Evolutionary conservation across 2,113 vertebrate species (phyloP), one percentile per base, ranked within the genome.

Genomic region (Pavo muticus): DNA sequence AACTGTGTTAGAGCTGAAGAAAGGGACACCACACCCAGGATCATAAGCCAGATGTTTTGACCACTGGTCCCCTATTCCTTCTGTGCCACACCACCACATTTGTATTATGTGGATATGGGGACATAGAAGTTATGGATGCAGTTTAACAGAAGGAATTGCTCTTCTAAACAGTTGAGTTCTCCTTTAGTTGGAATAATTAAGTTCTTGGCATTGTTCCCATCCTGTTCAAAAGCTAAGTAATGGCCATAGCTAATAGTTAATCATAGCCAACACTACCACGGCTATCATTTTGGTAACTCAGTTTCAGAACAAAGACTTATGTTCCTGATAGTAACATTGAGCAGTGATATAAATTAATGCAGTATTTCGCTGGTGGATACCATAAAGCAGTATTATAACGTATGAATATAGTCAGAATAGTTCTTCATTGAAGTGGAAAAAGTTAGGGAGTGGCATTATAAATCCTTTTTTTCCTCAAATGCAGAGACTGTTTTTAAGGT

Each of bases 141-240:
- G 32, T 50, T 94, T 73, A 79, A 59, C 35, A 85, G 78, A 29
- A 89, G 21, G 15, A 79, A 68, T 74, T 81, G 72, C 94, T 89
- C 63, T 91, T 89, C 72, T 64, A 52, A 29, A 52, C 25, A 83
- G 45, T n/a, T 5, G 2, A 86, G 35, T 44, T 68, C 59, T 70
- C 64, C 29, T 74, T 70, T 70, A 11, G 32, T 68, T 60, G 65
- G 52, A 81, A 57, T 90, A 84, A 91, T 93, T 86, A 57, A 45
- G 50, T 74, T 42, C 18, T 40, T 88, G 85, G 88, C 61, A 88
- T 20, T 54, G 44, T 40, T 88, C 60, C 56, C 52, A 61, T 20
- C 48, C 67, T 82, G 47, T 54, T 93, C 40, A 87, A 82, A 87
- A 92, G 67, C 52, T 59, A 90, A 87, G 67, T 20, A 71, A 81